Evolutionary conservation across 37 sponge, comb jelly and placozoan species (phyloP), one percentile per base, ranked within the genome.

Genomic region (Petrosia ficiformis): DNA sequence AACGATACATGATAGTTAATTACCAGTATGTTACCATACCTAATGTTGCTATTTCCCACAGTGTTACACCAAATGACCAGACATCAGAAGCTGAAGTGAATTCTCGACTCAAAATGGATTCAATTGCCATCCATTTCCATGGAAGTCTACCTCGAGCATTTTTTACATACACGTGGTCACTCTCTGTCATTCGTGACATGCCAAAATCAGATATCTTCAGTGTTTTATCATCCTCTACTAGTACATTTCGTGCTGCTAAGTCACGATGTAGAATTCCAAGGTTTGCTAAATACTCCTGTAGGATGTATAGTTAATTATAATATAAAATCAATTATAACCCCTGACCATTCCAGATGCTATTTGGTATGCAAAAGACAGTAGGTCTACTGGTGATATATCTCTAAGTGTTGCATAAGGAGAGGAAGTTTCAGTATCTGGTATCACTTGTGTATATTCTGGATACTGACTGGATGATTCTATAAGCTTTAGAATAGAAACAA

Each of bases 331-430:
- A 19, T 8, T 14, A 48, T 48, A 48, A 48, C 8, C 5, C 5
- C 26, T 26, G 63, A 92, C 92, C 92, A 92, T 92, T 78, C 92
- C 92, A 70, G 82, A 81, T 16, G 92, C 92, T 69, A 92, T 92
- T 66, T 92, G 92, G 67, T 82, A 86, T 26, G 84, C 84, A 52
- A 83, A 92, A 10, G 77, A 80, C 32, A 92, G 57, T 34, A 92
- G 73, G 59, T 89, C 75, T 19, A 44, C 60, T 39, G 85, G 57
- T 0, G 77, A 64, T 34, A 84, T n/a, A 3, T 84, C 77, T 8
- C 90, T 85, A 1, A 89, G 75, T 24, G 35, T 44, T 22, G 69
- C 21, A 59, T 84, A 84, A 0, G 79, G 57, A 43, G 63, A 64
- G 59, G 19, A 65, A 19, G 10, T 16, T 19, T n/a, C n/a, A n/a